These are phyloP conservation scores for Scolopax bukidnonensis DNA, from an alignment of 2,797 vertebrate genomes.

Conservation along the genomic window DNA sequence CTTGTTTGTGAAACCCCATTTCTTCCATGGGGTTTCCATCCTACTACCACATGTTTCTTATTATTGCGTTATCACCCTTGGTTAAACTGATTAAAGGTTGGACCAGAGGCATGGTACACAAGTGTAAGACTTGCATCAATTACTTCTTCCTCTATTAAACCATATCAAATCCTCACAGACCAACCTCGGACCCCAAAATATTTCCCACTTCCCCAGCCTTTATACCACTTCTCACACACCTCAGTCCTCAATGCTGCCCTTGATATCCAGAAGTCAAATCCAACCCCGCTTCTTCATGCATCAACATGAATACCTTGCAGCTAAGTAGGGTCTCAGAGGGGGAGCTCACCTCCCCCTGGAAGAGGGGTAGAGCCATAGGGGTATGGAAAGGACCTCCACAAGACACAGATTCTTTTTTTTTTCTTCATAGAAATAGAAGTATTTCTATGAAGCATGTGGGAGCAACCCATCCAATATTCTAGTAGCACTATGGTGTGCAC, in stretches of 20 bases:
- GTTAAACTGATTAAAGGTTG: neutral
- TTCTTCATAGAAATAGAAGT: neutral
- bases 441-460: too few species aligned
- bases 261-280: neutral
- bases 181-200: neutral
- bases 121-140: neutral
- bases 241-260: fast-evolving
- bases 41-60: neutral
- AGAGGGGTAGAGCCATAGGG: neutral
- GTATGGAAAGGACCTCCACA: neutral
- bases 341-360: neutral
- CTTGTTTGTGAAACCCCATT: neutral
- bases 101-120: neutral
- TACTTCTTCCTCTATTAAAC: neutral
- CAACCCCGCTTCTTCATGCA: neutral
- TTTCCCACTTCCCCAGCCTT: neutral
- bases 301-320: neutral
- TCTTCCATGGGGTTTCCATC: neutral
- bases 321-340: neutral
- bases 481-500: fast-evolving
- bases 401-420: fast-evolving
- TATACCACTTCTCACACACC: neutral
- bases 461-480: neutral
- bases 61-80: neutral
- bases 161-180: neutral